Evolutionary conservation across 2,113 vertebrate genomes (phyloP), one percentile per base, ranked within the genome.

Genomic region (Rutilus rutilus): DNA sequence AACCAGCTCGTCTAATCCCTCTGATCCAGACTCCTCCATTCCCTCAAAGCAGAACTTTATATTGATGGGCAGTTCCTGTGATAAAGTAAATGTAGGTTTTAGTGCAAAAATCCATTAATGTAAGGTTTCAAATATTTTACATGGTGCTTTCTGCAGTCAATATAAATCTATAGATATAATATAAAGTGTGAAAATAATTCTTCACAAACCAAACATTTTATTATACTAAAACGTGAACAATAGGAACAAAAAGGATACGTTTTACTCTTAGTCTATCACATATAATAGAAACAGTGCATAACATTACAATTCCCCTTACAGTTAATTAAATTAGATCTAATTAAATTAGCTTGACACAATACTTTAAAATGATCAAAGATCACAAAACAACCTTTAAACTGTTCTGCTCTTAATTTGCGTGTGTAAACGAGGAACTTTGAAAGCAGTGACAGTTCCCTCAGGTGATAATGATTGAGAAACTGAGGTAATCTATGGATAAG

Each of bases 21-120:
- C 97, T 0, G 98, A 99, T 45, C 97, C 97, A 0, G 97, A 99
- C 86, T 99, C 98, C 87, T 99, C 98, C 98, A 99, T 99, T 74
- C 98, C 98, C 85, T 99, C 98, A 0, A 99, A 94, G 87, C 97
- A 99, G 92, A 99, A 98, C 62, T 97, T 97, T 54, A 99, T 79
- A 86, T 99, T 99, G 92, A 99, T 97, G 1, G 98, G 98, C 76
- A 99, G 90, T 3, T 97, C 97, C 97, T 99, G 74, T 76, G 45
- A 76, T 17, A 19, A 30, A 50, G 23, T n/a, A 25, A 10, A 74
- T n/a, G 23, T 7, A 14, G 2, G n/a, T 25, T 74, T 74, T 74
- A 74, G 12, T 45, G 5, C 5, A 74, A 74, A 47, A 15, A 42
- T 4, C 19, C 42, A 9, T 19, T 33, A 67, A 67, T 19, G 2